Evolutionary conservation across 2,888 invertebrate genomes (phyloP), one percentile per base, ranked within the genome.

Genomic region (Teleogryllus oceanicus): DNA sequence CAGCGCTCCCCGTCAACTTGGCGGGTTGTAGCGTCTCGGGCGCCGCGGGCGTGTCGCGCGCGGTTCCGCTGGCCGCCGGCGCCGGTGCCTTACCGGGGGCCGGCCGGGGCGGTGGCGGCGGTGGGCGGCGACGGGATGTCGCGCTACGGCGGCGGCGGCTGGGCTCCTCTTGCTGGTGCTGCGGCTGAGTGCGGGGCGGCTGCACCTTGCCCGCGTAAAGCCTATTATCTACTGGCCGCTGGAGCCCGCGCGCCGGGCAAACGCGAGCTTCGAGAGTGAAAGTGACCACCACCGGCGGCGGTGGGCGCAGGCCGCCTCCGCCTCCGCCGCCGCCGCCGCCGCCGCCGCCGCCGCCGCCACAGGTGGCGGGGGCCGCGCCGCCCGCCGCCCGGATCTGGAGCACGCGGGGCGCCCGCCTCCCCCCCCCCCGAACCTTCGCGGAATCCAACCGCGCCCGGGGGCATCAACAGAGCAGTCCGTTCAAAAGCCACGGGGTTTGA

Each of bases 151-250:
- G 62, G 62, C 62, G 62, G 62, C 16, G 62, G 62, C 62, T 62
- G 5, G 37, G 37, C 37, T 37, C 37, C 37, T 37, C 37, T 37
- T 37, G 37, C 37, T 37, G 24, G 24, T 37, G 37, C 37, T 5
- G 37, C 8, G 37, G 37, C 37, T 37, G 37, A 37, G 37, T 37
- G 37, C 37, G 37, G 37, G 37, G 10, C 37, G 37, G 8, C 37
- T 62, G n/a, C 62, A 62, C 62, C 62, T 62, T 62, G 62, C 62
- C 62, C 62, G 62, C 16, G 62, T 62, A 62, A 62, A 62, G 62
- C 62, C 62, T 62, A 62, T 62, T 62, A 62, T 62, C 62, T 62
- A 62, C 62, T 62, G 62, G 62, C 62, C 62, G 62, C 62, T 62
- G 62, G 16, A n/a, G 62, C n/a, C 62, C 16, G 62, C 13, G 62